Percentiles rank a stretch among this genome's conserved stretches.
Conservation (phyloP, 2,797 vertebrate species). For the Thamnophis elegans region DNA sequence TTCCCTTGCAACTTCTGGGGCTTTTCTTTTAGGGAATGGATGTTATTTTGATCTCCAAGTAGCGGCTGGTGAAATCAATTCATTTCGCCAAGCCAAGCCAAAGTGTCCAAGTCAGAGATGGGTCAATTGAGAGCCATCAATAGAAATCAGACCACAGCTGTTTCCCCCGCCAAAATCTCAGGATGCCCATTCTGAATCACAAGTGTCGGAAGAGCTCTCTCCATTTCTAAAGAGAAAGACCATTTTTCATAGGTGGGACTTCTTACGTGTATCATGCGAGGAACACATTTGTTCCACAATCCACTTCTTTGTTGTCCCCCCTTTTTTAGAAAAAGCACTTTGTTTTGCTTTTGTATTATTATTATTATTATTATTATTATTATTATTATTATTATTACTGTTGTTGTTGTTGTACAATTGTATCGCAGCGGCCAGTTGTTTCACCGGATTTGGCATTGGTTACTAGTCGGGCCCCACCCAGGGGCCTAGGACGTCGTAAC, state of each 20-base stretch:
- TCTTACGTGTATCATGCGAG: not conserved
- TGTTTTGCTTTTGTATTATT: no score
- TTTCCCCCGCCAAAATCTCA: not conserved
- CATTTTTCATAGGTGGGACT: not conserved
- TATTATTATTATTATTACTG: no score
- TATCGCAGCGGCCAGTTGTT: no score
- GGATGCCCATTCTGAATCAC: not conserved
- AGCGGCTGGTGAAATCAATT: not conserved
- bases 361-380: no score
- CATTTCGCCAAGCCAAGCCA: not conserved
- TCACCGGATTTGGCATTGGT: no score
- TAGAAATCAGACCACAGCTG: not conserved
- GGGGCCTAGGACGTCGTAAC: no score
- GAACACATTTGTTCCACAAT: not conserved
- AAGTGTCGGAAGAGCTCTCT: not conserved
- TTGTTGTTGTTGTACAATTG: no score
- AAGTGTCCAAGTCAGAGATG: not conserved
- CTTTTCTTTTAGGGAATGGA: not conserved
- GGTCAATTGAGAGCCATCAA: not conserved
- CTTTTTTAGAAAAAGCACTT: not conserved
- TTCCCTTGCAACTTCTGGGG: not conserved
- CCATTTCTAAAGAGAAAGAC: not conserved
- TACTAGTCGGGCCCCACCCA: no score
- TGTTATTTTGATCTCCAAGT: not conserved
- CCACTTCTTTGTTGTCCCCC: not conserved